Evolutionary conservation across 2,888 invertebrate genomes (phyloP), one percentile per base, ranked within the genome.

Genomic region (Hirtodrosophila duncani): DNA sequence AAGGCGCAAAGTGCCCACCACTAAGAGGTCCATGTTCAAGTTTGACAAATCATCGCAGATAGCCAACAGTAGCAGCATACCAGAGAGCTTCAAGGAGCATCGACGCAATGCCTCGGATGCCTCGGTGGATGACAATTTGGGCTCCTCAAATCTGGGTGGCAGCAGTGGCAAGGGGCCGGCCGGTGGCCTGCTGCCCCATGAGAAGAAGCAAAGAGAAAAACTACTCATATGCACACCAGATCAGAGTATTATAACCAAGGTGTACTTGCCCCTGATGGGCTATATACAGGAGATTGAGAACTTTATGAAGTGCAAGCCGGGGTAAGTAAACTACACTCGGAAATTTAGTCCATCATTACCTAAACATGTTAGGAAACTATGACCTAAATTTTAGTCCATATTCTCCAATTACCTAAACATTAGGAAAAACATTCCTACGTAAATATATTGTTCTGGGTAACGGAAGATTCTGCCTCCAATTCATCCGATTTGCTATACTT

Each of bases 281-380:
- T 94, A 97, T 68, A 92, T 95, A 60, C 91, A 92, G 44, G 94
- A 97, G 85, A 93, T 97, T 59, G 97, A 97, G 85, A 88, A 88
- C 63, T 89, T 90, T 30, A 88, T 91, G 81, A 90, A 85, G 74
- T 86, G 89, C 53, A 84, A 89, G 68, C 86, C 89, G 14, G 89
- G 90, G 91, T 91, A 78, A 83, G 84, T 58, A 0, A 8, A 5
- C 5, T 18, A 1, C 1, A 43, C 16, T 9, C n/a, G n/a, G n/a
- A n/a, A n/a, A n/a, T n/a, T n/a, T n/a, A n/a, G n/a, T n/a, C n/a
- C n/a, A n/a, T n/a, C n/a, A n/a, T n/a, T n/a, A n/a, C n/a, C n/a
- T n/a, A n/a, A n/a, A n/a, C n/a, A n/a, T n/a, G n/a, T n/a, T n/a
- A n/a, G n/a, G n/a, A n/a, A n/a, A n/a, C n/a, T n/a, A n/a, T n/a